phyloP scores from a whole-genome alignment of 2,113 vertebrate species.

The Eleginops maclovinus region DNA sequence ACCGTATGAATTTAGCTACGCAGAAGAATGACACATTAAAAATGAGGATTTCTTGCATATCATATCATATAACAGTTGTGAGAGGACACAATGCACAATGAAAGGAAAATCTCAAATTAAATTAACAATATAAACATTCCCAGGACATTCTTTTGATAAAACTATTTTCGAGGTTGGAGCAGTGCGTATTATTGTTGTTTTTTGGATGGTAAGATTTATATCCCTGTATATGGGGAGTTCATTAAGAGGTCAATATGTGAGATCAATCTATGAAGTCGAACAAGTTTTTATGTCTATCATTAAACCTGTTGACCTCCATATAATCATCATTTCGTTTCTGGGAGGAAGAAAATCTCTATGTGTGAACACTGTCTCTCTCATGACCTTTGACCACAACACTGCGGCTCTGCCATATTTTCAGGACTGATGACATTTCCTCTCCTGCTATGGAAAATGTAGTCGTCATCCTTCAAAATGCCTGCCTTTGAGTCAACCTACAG shows the following conservation, averaged over 20 bases:
- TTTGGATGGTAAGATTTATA: not conserved
- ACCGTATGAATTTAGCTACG: too few species aligned
- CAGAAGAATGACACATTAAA: too few species aligned
- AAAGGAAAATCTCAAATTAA: not conserved
- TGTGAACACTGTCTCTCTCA: conserved; percentile 6
- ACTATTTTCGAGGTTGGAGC: too few species aligned
- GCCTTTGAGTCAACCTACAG: conserved; percentile 33
- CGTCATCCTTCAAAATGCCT: conserved; percentile 39
- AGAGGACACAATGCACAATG: too few species aligned
- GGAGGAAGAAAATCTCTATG: not conserved
- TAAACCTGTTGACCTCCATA: conserved; percentile 28
- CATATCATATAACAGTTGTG: too few species aligned
- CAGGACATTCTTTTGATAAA: too few species aligned
- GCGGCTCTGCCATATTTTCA: conserved; percentile 44
- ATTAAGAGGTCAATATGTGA: not conserved
- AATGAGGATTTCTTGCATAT: too few species aligned
- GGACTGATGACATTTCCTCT: conserved; percentile 50
- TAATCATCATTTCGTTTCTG: conserved; percentile 24
- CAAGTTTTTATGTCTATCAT: conserved; percentile 24
- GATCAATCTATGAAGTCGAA: not conserved
- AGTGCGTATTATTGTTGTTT: too few species aligned
- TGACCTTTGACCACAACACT: conserved; percentile 46
- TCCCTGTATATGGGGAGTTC: not conserved
- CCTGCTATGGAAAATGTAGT: conserved; percentile 34
- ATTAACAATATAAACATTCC: not conserved